These are phyloP conservation scores for Metellina segmentata DNA, from an alignment of 2,888 invertebrate genomes.

Conservation along the genomic window DNA sequence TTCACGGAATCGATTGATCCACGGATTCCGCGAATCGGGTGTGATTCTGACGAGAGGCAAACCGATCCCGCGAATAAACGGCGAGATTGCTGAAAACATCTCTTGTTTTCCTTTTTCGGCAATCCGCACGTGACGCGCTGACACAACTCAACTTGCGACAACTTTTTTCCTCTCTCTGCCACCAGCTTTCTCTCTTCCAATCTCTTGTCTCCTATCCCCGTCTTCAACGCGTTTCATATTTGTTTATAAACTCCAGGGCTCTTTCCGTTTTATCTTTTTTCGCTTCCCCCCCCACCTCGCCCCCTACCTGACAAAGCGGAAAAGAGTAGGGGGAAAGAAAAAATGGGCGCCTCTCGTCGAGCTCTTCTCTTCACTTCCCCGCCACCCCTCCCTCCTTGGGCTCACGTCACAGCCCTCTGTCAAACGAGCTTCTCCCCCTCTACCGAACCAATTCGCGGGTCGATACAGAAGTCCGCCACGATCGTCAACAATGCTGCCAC, in stretches of 20 bases:
- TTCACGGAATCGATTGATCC: neutral
- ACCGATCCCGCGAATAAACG: neutral
- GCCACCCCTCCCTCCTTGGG: neutral
- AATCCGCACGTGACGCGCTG: neutral
- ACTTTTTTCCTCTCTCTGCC: neutral
- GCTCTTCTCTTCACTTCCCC: neutral
- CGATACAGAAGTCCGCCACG: slow-evolving; percentile 51
- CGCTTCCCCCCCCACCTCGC: neutral
- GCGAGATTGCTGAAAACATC: neutral
- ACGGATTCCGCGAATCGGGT: neutral
- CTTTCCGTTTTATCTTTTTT: slow-evolving; percentile 14
- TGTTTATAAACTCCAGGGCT: slow-evolving; percentile 32
- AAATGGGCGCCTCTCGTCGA: slow-evolving; percentile 33
- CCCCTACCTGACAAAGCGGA: neutral
- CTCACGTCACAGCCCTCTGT: slow-evolving; percentile 17
- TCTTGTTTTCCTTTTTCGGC: neutral
- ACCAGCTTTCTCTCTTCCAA: neutral
- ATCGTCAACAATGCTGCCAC: slow-evolving; percentile 56
- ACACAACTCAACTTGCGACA: neutral
- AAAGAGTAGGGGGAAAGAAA: neutral
- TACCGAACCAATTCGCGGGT: slow-evolving; percentile 63
- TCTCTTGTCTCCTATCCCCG: neutral
- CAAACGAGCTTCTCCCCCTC: slow-evolving; percentile 30
- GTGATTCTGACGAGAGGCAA: neutral
- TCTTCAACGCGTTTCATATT: slow-evolving; percentile 14